Base-by-base conservation (phyloP, 64 coral and sea anemone species). In the Trachythela sp. region DNA sequence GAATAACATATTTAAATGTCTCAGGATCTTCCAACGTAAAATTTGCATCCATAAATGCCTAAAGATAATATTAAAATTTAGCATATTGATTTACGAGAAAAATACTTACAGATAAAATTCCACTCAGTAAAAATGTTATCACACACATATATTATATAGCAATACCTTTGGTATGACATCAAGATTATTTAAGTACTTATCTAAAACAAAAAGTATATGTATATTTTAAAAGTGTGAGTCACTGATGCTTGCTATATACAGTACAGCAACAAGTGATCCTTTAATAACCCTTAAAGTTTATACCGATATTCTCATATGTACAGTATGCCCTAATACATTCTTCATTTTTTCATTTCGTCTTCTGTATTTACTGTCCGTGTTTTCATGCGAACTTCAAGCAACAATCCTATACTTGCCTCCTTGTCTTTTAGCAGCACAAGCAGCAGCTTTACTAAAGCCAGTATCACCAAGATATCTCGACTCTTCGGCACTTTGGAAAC, bases 11-110 rank as follows among this genome's bases (percentile, higher is more conserved):
- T 70, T 93, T 91, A 33, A 99, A 99, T 9, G 94, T 91, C 29
- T 99, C 91, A 14, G 94, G 96, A 42, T 99, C 91, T 36, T 99
- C 96, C 26, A 99, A 86, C 0, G 93, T 90, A 56, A 99, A 99
- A 87, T 88, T 87, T 59, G 91, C 75, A 40, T 94, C 85, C 96
- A 99, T 94, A 33, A 95, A 99, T 9, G 94, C 91, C 96, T 99
- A 36, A 49, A 48, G 41, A 14, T 31, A n/a, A n/a, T n/a, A n/a
- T n/a, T n/a, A n/a, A 80, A 40, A 36, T 31, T 51, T 37, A 50
- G 6, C 13, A 43, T 0, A 45, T 6, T 45, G 42, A 45, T 45
- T 45, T 11, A 45, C 42, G 42, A 45, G 42, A 11, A n/a, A n/a
- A n/a, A n/a, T n/a, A 70, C 9, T 0, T 17, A 70, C 9, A 70